Base-by-base conservation (phyloP, 1,140 invertebrate genomes). In the Drosophila pandora region DNA sequence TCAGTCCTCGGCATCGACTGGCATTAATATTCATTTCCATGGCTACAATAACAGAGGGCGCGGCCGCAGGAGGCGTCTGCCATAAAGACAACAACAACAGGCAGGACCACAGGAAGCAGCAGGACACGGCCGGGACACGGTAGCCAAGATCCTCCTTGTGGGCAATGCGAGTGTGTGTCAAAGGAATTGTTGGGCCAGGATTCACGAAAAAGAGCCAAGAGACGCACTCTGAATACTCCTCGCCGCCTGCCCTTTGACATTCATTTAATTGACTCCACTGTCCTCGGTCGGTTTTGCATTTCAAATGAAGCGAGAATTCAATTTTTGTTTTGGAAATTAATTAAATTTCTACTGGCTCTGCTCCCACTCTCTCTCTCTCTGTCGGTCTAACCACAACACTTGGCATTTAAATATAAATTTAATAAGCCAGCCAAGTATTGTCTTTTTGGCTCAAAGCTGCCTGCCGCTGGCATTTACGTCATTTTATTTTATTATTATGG, bases 11-110 rank as follows among this genome's bases (percentile, higher is more conserved):
- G 57, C 62, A 79, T 73, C 71, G 69, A 61, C 82, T 87, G 75
- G 9, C 76, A 88, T 88, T 88, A 88, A 88, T 88, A 88, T 88
- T 88, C 83, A 88, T 88, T 88, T 88, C 83, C 79, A 88, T 83
- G 72, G 79, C 68, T 79, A 88, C 83, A 88, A 88, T 79, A 75
- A 79, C 79, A 69, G 64, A 65, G 75, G 67, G 67, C 61, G 56
- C 56, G 79, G 79, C 71, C 79, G 79, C 80, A 83, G 70, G 80
- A 67, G 72, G 65, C 63, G 78, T 25, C 79, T 68, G 75, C 70
- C 65, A 78, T 78, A 78, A 75, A 69, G 64, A 65, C 79, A 79
- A 48, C 61, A 67, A 39, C 68, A 79, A 28, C 22, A 70, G 23
- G 45, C 52, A 13, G 2, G 2, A 17, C 62, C 12, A 45, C 58